phyloP scores from a whole-genome alignment of 2,113 vertebrate genomes.

The Pomatostomus ruficeps region DNA sequence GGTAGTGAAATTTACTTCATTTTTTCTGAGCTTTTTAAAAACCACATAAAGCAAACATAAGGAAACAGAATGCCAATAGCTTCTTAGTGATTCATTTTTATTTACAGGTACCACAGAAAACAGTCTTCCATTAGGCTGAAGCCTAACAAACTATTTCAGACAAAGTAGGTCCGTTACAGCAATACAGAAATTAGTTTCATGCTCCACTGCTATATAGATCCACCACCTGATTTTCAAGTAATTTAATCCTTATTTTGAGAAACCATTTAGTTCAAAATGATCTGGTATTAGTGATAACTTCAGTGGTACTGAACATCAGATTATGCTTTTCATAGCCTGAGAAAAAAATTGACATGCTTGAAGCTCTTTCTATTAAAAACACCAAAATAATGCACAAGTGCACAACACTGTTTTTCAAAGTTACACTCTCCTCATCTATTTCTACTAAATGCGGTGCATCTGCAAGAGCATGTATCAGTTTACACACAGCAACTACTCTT shows the following conservation, averaged over 20 bases:
- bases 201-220: not conserved
- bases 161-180: not conserved
- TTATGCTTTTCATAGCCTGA: not conserved
- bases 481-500: not conserved
- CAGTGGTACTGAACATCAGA: not conserved
- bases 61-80: not conserved
- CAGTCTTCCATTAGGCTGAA: not conserved
- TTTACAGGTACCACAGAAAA: not conserved
- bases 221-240: not conserved
- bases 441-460: not conserved
- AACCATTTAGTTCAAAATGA: not conserved
- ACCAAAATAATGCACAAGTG: not conserved
- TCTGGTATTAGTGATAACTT: not conserved
- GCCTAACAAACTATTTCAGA: not conserved
- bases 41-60: accelerated
- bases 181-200: not conserved
- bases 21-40: not conserved
- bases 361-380: not conserved
- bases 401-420: not conserved
- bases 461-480: not conserved
- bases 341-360: not conserved
- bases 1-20: not conserved
- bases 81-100: not conserved
- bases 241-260: not conserved
- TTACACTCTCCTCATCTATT: not conserved